Evolutionary conservation across 30 jellyfish, hydroid and myxozoan genomes (phyloP).

Genomic region (Pelagia noctiluca): DNA sequence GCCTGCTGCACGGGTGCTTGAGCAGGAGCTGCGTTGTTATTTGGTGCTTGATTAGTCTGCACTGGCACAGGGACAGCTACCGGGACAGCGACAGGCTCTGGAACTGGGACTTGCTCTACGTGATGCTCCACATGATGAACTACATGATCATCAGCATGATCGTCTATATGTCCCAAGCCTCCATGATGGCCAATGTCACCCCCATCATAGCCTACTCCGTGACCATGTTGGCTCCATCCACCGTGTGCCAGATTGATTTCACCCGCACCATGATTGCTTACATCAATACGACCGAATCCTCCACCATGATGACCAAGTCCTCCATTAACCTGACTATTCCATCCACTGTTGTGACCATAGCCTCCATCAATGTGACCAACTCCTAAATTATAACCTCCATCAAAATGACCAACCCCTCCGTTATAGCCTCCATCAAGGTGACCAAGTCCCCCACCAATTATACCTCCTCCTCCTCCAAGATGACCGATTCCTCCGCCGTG

Average conservation of each 20-base stretch:
- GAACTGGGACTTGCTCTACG: constrained; percentile 67
- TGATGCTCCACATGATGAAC: constrained; percentile 67
- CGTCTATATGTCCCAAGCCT: not conserved
- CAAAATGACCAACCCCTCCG: constrained; percentile 28
- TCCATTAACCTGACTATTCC: constrained; percentile 5
- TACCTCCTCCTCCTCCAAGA: not conserved
- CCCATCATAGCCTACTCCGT: constrained; percentile 12
- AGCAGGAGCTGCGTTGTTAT: constrained; percentile 16
- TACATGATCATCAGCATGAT: constrained; percentile 53
- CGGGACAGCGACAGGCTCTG: constrained; percentile 61
- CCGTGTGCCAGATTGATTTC: not conserved
- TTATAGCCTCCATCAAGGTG: too few species aligned
- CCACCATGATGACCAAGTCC: constrained; percentile 13
- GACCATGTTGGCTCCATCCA: not conserved
- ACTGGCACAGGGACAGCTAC: constrained; percentile 7
- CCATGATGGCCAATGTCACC: not conserved
- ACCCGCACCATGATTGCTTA: constrained; percentile 11
- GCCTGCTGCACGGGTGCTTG: constrained; percentile 34
- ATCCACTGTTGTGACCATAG: not conserved
- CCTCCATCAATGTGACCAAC: constrained; percentile 30
- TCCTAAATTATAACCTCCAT: too few species aligned
- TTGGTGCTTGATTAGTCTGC: constrained; percentile 33
- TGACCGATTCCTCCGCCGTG: constrained; percentile 20
- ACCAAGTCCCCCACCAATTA: constrained; percentile 7
- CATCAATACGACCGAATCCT: constrained; percentile 10